Evolutionary conservation across 2,888 invertebrate genomes (phyloP).

Genomic region (Dusona sp.): DNA sequence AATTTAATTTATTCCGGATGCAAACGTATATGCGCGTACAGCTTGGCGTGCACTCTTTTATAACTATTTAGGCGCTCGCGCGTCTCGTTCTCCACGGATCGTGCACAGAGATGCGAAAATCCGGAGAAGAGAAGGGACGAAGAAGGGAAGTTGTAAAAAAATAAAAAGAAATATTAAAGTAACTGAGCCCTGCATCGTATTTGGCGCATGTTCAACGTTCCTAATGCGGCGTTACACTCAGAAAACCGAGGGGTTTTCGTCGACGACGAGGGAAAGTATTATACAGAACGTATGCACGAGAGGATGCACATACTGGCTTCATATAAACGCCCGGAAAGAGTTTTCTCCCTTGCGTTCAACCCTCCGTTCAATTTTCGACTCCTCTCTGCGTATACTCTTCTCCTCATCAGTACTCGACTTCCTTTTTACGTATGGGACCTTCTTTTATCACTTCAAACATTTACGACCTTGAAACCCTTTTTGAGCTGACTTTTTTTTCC

Average conservation of each 20-base stretch:
- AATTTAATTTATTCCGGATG: slow-evolving; percentile 75
- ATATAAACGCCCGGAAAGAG: slow-evolving; percentile 65
- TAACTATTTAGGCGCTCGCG: slow-evolving; percentile 73
- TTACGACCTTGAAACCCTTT: neutral
- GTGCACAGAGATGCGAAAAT: slow-evolving; percentile 41
- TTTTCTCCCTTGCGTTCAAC: slow-evolving; percentile 51
- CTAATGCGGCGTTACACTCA: slow-evolving; percentile 70
- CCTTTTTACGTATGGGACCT: slow-evolving; percentile 20
- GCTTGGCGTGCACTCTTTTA: slow-evolving; percentile 71
- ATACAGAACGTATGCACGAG: slow-evolving; percentile 50
- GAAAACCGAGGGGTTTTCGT: slow-evolving; percentile 51
- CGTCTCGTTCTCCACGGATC: slow-evolving; percentile 49
- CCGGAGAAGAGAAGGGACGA: slow-evolving; percentile 33
- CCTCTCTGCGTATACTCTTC: slow-evolving; percentile 37
- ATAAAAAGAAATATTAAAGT: slow-evolving; percentile 70
- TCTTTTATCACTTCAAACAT: neutral
- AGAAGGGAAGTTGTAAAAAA: slow-evolving; percentile 46
- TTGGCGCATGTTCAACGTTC: slow-evolving; percentile 77
- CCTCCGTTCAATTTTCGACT: slow-evolving; percentile 56
- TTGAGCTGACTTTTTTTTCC: neutral
- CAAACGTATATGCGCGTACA: slow-evolving; percentile 56
- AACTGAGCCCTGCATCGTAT: slow-evolving; percentile 70
- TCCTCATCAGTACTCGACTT: slow-evolving; percentile 39
- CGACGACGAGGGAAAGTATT: slow-evolving; percentile 58
- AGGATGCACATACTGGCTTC: slow-evolving; percentile 12